Conservation (phyloP, 2,888 invertebrate species). For the Gymnoscelis rufifasciata region DNA sequence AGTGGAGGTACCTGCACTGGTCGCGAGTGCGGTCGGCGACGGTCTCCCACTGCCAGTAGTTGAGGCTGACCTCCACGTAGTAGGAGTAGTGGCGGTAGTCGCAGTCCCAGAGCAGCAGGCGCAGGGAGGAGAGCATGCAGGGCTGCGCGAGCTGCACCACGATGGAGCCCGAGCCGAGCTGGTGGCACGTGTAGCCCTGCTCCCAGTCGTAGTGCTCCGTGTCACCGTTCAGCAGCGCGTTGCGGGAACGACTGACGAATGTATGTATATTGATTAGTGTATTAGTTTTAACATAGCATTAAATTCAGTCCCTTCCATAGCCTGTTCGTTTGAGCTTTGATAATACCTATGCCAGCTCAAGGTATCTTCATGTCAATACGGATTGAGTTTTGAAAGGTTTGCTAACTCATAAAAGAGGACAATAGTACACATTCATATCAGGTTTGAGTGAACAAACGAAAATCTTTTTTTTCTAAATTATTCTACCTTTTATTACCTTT, state of each 20-base stretch:
- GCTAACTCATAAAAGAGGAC: too few species aligned
- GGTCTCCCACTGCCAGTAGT: conserved; percentile 94
- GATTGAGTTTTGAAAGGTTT: too few species aligned
- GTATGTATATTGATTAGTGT: too few species aligned
- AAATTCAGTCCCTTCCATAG: too few species aligned
- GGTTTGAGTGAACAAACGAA: too few species aligned
- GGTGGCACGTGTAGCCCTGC: conserved; percentile 98
- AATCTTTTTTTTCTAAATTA: too few species aligned
- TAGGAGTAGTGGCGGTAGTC: conserved; percentile 97
- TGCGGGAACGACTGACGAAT: conserved; percentile 85
- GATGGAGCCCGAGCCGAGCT: conserved; percentile 95
- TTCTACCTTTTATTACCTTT: too few species aligned
- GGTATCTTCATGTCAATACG: too few species aligned
- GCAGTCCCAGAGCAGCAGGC: conserved; percentile 98
- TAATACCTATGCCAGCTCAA: too few species aligned
- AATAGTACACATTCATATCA: too few species aligned
- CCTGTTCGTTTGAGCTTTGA: too few species aligned
- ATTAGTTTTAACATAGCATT: too few species aligned
- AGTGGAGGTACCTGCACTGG: conserved; percentile 83
- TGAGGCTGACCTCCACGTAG: conserved; percentile 95
- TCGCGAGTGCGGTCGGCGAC: conserved; percentile 93
- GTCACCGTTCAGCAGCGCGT: conserved; percentile 97
- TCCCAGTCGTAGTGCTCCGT: conserved; percentile 98
- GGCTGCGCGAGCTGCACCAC: conserved; percentile 97
- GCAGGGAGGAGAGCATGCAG: conserved; percentile 92